These are phyloP conservation scores for Sebastes oblongus DNA, from an alignment of 2,797 vertebrate species.

Conservation along the genomic window DNA sequence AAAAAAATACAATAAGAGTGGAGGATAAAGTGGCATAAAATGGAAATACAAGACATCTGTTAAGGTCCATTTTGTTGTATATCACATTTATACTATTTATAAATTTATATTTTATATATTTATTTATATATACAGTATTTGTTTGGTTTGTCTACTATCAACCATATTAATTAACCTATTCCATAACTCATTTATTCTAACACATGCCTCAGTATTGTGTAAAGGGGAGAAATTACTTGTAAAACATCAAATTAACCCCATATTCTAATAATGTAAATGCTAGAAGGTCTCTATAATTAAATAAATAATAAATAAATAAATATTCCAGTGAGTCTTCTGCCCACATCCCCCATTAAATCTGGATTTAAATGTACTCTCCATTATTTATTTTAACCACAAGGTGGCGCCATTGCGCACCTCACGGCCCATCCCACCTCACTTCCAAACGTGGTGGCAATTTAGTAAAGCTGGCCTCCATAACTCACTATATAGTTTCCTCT, in stretches of 20 bases:
- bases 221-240: fast-evolving
- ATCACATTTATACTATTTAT: not conserved
- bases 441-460: not conserved
- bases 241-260: not conserved
- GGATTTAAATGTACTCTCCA: not conserved
- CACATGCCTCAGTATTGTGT: not conserved
- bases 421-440: not conserved
- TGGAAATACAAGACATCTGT: not conserved
- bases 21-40: not conserved
- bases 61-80: not conserved
- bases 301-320: not conserved
- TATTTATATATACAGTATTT: not conserved
- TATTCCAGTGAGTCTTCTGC: not conserved
- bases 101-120: not conserved
- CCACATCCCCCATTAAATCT: not conserved
- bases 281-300: not conserved
- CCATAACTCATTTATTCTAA: not conserved
- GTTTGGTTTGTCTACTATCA: not conserved
- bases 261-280: not conserved
- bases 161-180: not conserved
- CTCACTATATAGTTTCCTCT: not conserved
- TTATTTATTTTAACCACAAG: not conserved
- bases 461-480: not conserved
- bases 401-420: not conserved
- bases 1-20: not conserved